phyloP scores from a whole-genome alignment of 2,888 invertebrate genomes.

The Ochropleura leucogaster region DNA sequence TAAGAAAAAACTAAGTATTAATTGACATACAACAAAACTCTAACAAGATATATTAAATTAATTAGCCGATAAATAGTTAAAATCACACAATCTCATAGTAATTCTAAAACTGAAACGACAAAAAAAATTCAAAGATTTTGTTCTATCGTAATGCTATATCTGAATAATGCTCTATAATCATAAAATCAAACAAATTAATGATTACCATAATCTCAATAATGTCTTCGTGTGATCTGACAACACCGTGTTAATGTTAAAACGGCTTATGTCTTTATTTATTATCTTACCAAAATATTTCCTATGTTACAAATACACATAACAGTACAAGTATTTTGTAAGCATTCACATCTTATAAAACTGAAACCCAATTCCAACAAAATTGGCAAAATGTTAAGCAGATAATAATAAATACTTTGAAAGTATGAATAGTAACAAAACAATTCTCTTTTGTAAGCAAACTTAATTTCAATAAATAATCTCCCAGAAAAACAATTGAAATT shows the following conservation, averaged over 20 bases:
- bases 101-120: not conserved
- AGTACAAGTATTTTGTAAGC: not conserved
- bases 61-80: constrained; percentile 19
- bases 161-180: not conserved
- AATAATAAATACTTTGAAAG: not conserved
- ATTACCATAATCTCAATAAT: not conserved
- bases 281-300: constrained; percentile 48
- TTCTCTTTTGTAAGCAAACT: not conserved
- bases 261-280: not conserved
- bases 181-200: not conserved
- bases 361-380: not conserved
- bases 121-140: not conserved
- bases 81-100: not conserved
- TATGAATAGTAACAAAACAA: not conserved
- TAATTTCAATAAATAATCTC: not conserved
- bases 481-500: not conserved
- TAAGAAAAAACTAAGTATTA: not conserved
- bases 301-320: constrained; percentile 17
- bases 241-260: constrained; percentile 19
- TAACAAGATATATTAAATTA: constrained; percentile 1
- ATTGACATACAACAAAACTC: not conserved
- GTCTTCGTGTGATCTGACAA: not conserved
- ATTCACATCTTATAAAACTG: not conserved
- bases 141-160: not conserved
- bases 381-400: not conserved